Evolutionary conservation across 2,888 invertebrate genomes (phyloP).

Genomic region (Marronus borbonicus): DNA sequence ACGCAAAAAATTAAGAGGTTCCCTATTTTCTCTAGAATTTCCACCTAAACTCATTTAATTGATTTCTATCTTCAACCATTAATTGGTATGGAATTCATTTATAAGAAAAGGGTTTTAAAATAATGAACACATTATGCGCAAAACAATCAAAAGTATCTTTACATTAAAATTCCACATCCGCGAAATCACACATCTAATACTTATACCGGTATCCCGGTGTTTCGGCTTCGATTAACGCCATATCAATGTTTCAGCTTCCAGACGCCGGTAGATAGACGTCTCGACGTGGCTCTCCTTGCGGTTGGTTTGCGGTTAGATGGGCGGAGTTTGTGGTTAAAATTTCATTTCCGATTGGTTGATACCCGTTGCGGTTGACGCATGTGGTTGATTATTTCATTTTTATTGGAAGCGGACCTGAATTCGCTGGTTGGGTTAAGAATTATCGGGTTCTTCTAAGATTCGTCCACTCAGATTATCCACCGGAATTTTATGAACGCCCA

Average conservation of each 20-base stretch:
- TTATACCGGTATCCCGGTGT: background rate
- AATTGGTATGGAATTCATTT: background rate
- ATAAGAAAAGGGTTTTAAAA: background rate
- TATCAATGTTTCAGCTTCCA: conserved; percentile 51
- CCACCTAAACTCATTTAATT: no score
- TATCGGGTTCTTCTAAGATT: conserved; percentile 43
- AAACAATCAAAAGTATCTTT: no score
- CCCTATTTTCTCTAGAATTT: no score
- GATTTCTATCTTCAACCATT: no score
- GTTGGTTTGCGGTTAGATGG: conserved; percentile 77
- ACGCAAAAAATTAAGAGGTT: conserved; percentile 3
- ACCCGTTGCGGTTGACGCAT: conserved; percentile 74
- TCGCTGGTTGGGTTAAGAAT: conserved; percentile 58
- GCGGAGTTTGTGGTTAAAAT: conserved; percentile 78
- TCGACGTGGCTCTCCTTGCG: conserved; percentile 70
- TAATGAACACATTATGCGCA: background rate
- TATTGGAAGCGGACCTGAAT: conserved; percentile 65
- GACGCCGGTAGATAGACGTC: conserved; percentile 67
- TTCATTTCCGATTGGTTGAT: conserved; percentile 75
- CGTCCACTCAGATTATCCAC: conserved; percentile 41
- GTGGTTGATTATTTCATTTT: conserved; percentile 71
- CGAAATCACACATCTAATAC: background rate
- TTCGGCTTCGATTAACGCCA: conserved; percentile 46
- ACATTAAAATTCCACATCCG: no score
- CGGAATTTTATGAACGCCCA: conserved; percentile 41